Evolutionary conservation across 1,140 invertebrate genomes (phyloP), one percentile per base, ranked within the genome.

Genomic region (Tetragonula clypearis): DNA sequence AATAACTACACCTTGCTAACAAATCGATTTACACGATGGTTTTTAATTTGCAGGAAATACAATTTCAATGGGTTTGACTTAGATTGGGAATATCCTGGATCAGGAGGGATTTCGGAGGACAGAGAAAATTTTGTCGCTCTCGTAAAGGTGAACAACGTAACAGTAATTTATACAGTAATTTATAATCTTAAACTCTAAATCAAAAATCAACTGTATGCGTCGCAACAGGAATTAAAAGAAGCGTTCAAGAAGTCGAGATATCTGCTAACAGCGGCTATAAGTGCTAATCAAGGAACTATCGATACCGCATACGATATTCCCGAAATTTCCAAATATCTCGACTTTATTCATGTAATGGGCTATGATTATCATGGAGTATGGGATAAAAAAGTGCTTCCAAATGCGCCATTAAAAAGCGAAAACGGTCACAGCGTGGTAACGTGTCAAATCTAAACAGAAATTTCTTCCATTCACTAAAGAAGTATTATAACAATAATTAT

Each of bases 281-380:
- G 97, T 15, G 97, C 97, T 1, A 96, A 96, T 6, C 96, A 96
- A 90, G 95, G 95, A 55, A 97, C 96, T 0, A 97, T 98, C 82
- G 96, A 97, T 80, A 90, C 94, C 1, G 97, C 96, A 1, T 99
- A 99, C 89, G 97, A 98, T 92, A 95, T 99, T 26, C 94, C 95
- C 15, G 95, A 96, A 88, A 95, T 99, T 56, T 96, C 97, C 1
- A 94, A 96, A 15, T 96, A 97, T 91, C 93, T 98, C 23, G 98
- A 99, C 94, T 97, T 97, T 68, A 96, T 99, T 41, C 98, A 98
- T 90, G 96, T 99, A 86, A 98, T 98, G 98, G 97, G 97, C 82
- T 99, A 98, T 91, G 98, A 99, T 94, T 98, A 98, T 94, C 98
- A 98, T 90, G 98, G 98, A 9, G 95, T 96, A 8, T 98, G 98